Base-by-base conservation (phyloP, 2,113 vertebrate species). In the Mobula birostris region DNA sequence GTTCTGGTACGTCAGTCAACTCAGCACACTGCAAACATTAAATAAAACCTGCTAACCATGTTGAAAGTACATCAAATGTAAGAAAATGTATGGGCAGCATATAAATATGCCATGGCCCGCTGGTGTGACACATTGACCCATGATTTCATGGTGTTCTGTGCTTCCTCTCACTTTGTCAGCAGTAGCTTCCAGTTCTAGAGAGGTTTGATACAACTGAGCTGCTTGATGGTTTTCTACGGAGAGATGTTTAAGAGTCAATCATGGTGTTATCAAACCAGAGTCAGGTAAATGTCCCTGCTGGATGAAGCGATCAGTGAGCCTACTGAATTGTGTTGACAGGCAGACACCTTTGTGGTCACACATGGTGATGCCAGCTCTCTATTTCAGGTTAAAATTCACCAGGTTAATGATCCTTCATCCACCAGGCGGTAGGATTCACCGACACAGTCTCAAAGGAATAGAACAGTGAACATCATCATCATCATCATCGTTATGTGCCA, bases 31-130 rank as follows among this genome's bases (percentile, higher is more conserved):
- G 3, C 36, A 24, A 14, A 48, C 21, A 48, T 32, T 72, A 72
- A 92, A 92, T 92, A 72, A 92, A 92, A 72, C 8, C 90, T 92
- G 90, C 40, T 72, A 92, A 92, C 2, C 11, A 66, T 72, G 90
- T 40, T 72, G 68, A 48, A 72, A 40, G 72, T 66, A 36, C 90
- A 40, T 92, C 90, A 92, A 70, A 40, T 36, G 63, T 68, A 32
- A 36, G 63, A 92, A 92, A 27, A 11, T 92, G 90, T 72, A 32
- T 32, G 66, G 70, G 21, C 90, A 92, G 90, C n/a, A 72, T 19
- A 92, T 24, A 40, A 48, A 92, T 92, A 66, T 92, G 90, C 36
- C 40, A 36, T 72, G 68, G 63, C 66, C 40, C 66, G 36, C 70
- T 70, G 70, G 40, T 8, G 68, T 24, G 36, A 48, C 68, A 72